Base-by-base conservation (phyloP, 2,888 invertebrate genomes). In the Neria commutata region DNA sequence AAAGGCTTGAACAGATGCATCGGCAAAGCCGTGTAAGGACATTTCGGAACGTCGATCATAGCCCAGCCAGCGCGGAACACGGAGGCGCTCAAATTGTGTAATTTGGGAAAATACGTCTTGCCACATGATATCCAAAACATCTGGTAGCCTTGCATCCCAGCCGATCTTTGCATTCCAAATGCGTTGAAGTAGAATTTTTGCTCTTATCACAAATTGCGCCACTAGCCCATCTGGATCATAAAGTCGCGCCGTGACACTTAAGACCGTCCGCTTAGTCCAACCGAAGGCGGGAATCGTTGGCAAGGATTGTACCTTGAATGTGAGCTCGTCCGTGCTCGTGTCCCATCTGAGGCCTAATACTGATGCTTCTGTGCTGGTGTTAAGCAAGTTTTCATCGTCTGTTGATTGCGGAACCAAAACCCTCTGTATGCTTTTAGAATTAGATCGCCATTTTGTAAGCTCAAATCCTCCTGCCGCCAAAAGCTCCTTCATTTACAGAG, bases 1-100 rank as follows among this genome's bases (percentile, higher is more conserved):
- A 47, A 60, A 59, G 21, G 65, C 63, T 16, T 42, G 54, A 14
- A 50, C 42, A n/a, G 63, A 63, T 8, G 57, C 61, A 33, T 62
- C 62, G 10, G 59, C 56, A 42, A 63, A 64, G 10, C 62, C 58
- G 25, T 63, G 63, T 17, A 59, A 47, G 17, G 54, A 26, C 16
- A 52, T 37, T 11, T 37, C 17, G 11, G 49, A 29, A 11, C 45
- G 34, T 1, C 45, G 45, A 14, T 45, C 42, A 56, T 46, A 51
- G 14, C 34, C 57, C 21, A 58, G 47, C 60, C 62, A 62, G 2
- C 62, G 62, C 1, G 58, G 55, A 29, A 65, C 59, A 14, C 50
- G 19, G 6, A 54, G 16, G 14, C 23, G 37, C 14, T 54, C 47
- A 46, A 54, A 54, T 17, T 33, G 21, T 23, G 33, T 2, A 47